phyloP scores from a whole-genome alignment of 2,888 invertebrate species.

The Exephanes ischioxanthus region DNA sequence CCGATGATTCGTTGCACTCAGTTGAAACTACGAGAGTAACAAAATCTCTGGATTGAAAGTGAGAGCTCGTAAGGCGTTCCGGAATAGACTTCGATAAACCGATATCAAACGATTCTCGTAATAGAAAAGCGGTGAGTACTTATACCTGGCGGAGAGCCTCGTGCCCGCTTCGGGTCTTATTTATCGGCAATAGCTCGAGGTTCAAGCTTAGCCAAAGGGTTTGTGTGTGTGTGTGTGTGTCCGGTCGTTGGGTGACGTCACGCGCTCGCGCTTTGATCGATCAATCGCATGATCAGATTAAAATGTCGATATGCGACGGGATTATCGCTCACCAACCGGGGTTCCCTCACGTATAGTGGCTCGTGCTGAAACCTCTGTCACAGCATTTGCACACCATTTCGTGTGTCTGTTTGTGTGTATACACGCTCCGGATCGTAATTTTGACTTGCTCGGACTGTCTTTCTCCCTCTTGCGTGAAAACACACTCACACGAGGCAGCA shows the following conservation, averaged over 20 bases:
- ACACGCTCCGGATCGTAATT: slow-evolving; percentile 17
- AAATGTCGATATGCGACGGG: slow-evolving; percentile 74
- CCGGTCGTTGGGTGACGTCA: slow-evolving; percentile 75
- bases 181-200: slow-evolving; percentile 17
- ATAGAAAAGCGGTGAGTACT: slow-evolving; percentile 13
- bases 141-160: slow-evolving; percentile 27
- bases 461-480: slow-evolving; percentile 25
- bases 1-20: too few relatives aligned
- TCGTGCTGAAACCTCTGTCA: slow-evolving; percentile 26
- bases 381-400: slow-evolving; percentile 11
- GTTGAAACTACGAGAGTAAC: background rate
- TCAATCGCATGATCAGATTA: slow-evolving; percentile 81
- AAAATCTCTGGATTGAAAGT: background rate
- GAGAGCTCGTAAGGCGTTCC: slow-evolving; percentile 1
- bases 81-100: slow-evolving; percentile 25
- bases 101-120: slow-evolving; percentile 39
- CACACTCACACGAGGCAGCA: slow-evolving; percentile 36
- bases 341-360: slow-evolving; percentile 9
- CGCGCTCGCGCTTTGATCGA: slow-evolving; percentile 77
- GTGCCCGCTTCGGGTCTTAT: slow-evolving; percentile 28
- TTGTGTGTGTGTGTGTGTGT: slow-evolving; percentile 34
- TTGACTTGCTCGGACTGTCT: slow-evolving; percentile 29
- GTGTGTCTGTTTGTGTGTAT: background rate
- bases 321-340: slow-evolving; percentile 61
- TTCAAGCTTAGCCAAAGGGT: slow-evolving; percentile 48